phyloP scores from a whole-genome alignment of 1,140 invertebrate species.

The Camponotus vicinus region DNA sequence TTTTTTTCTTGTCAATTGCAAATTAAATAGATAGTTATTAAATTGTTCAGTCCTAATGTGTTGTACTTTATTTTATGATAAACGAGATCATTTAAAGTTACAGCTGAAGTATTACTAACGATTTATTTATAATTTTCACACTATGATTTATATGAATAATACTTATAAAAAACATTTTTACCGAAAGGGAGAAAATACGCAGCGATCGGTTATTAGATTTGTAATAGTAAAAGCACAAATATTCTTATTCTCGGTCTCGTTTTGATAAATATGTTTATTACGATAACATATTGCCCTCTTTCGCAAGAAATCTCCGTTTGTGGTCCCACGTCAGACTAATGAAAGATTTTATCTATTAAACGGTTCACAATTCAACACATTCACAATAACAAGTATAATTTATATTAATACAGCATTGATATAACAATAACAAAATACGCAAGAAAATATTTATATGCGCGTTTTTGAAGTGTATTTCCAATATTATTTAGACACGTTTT shows the following conservation, averaged over 20 bases:
- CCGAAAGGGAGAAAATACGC: not conserved
- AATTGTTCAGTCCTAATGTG: not conserved
- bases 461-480: not conserved
- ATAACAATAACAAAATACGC: not conserved
- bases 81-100: not conserved
- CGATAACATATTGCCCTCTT: conserved; percentile 16
- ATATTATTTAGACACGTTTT: not conserved
- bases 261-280: conserved; percentile 38
- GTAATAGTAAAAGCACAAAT: not conserved
- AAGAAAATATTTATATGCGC: not conserved
- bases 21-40: not conserved
- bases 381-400: not conserved
- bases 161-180: not conserved
- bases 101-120: not conserved
- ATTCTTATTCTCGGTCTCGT: not conserved
- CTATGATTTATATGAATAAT: not conserved
- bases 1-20: not conserved
- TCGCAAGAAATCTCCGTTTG: conserved; percentile 45
- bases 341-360: not conserved
- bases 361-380: not conserved
- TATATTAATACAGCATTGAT: not conserved
- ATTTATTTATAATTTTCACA: conserved; percentile 19
- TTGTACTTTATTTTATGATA: not conserved
- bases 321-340: not conserved
- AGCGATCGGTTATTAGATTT: not conserved